Evolutionary conservation across 30 jellyfish, hydroid and myxozoan genomes (phyloP), one percentile per base, ranked within the genome.

Genomic region (Catostylus mosaicus): DNA sequence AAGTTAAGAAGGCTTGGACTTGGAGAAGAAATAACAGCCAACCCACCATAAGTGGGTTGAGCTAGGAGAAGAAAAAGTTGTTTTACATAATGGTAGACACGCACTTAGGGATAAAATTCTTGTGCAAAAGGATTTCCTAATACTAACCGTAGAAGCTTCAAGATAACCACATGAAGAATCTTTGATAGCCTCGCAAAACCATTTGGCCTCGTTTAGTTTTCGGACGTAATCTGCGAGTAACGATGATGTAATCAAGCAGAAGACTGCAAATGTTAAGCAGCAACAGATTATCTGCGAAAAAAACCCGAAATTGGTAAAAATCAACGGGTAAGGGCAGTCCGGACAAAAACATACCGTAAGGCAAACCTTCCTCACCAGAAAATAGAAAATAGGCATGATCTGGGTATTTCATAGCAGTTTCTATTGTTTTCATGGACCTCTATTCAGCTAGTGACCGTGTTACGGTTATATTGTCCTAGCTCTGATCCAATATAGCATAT

Each of bases 231-330:
- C 88, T 3, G 69, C 88, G 0, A 76, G 69, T 18, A 76, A 18
- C 43, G 88, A 76, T 37, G 88, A 76, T 29, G 88, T 6, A 5
- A 76, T 34, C 2, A 76, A 27, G 50, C 88, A 56, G 77, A 76
- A 76, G 3, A 76, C 79, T 19, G 88, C 75, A 23, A 78, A 76
- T 40, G 77, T 59, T 51, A 76, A 51, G 30, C 78, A 12, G 70
- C 70, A 76, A 34, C 88, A 76, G 29, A 59, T 40, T n/a, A 59
- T 31, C 88, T 76, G 24, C 46, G 45, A 56, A 75, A 18, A 33
- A 52, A 34, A 32, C 0, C n/a, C n/a, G n/a, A n/a, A n/a, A n/a
- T n/a, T n/a, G n/a, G n/a, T n/a, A 40, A 14, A 40, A 7, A 40
- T 40, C 14, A 5, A 40, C 14, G 7, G 7, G 14, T 14, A 40